A percentile compares a stretch with the other conserved stretches of the same genome.
Evolutionary conservation across 2,113 vertebrate species (phyloP).

Genomic region (Physeter macrocephalus): DNA sequence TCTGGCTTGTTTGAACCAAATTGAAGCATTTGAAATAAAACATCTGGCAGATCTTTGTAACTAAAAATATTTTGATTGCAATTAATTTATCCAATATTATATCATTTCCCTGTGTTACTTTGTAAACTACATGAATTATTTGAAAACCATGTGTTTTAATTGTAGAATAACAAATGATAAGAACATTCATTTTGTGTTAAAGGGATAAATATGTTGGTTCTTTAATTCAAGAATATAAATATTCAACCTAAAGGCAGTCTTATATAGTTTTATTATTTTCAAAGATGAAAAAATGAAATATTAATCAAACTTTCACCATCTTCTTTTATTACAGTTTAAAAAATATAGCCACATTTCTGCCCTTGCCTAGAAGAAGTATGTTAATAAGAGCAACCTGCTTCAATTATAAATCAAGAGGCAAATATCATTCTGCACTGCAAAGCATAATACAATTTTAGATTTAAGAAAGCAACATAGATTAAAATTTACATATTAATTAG

Average conservation of each 20-base stretch:
- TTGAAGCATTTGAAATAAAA: not conserved
- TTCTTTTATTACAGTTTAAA: conserved; percentile 62
- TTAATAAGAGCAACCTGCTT: conserved; percentile 32
- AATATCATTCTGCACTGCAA: not conserved
- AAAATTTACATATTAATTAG: conserved; percentile 12
- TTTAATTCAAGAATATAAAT: conserved; percentile 64
- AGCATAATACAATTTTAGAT: conserved; percentile 4
- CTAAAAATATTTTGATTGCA: not conserved
- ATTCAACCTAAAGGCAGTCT: conserved; percentile 63
- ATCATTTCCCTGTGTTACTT: not conserved
- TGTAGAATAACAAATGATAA: not conserved
- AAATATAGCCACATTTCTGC: conserved; percentile 41
- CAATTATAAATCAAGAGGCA: conserved; percentile 56
- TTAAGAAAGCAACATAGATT: conserved; percentile 16
- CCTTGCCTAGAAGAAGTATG: conserved; percentile 42
- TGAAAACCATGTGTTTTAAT: not conserved
- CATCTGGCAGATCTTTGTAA: not conserved
- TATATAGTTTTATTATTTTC: conserved; percentile 57
- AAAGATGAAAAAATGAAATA: conserved; percentile 74
- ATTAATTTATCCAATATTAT: not conserved
- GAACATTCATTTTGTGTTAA: conserved; percentile 42
- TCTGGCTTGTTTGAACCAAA: not conserved
- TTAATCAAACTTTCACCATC: conserved; percentile 70
- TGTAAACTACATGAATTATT: not conserved
- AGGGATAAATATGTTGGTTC: conserved; percentile 29